Evolutionary conservation across 2,113 vertebrate genomes (phyloP).

Genomic region (Probosciger aterrimus): DNA sequence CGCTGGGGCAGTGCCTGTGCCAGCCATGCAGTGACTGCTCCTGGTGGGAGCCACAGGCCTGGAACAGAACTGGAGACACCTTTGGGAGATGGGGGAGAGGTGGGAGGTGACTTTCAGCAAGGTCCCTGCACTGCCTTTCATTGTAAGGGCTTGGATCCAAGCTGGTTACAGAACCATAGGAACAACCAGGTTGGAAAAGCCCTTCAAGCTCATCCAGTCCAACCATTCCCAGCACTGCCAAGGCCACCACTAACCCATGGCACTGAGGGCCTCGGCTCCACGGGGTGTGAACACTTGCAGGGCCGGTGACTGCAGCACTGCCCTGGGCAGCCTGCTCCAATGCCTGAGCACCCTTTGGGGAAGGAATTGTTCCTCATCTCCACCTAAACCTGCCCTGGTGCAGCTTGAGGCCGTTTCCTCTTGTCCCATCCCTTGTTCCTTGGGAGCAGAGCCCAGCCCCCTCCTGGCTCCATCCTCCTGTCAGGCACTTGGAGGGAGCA

Average conservation of each 20-base stretch:
- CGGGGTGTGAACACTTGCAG: too few relatives aligned
- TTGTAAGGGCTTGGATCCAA: not conserved
- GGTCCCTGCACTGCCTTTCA: accelerated
- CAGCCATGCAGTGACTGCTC: not conserved
- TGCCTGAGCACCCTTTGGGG: too few relatives aligned
- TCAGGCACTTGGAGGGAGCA: not conserved
- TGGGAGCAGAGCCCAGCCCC: too few relatives aligned
- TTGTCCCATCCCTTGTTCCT: too few relatives aligned
- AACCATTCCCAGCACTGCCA: not conserved
- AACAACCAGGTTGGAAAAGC: not conserved
- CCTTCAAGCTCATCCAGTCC: not conserved
- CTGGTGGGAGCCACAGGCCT: not conserved
- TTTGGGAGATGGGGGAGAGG: not conserved
- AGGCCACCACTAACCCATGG: not conserved
- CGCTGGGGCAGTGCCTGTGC: not conserved
- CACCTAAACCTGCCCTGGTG: too few relatives aligned
- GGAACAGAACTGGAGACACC: not conserved
- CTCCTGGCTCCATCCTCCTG: not conserved
- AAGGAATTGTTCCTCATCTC: too few relatives aligned
- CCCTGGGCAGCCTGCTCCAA: too few relatives aligned
- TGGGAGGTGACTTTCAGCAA: not conserved
- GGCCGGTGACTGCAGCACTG: too few relatives aligned
- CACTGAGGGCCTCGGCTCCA: too few relatives aligned
- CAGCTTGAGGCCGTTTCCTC: too few relatives aligned
- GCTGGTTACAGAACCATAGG: not conserved